phyloP scores from a whole-genome alignment of 2,113 vertebrate species.

The Cichladusa arquata region DNA sequence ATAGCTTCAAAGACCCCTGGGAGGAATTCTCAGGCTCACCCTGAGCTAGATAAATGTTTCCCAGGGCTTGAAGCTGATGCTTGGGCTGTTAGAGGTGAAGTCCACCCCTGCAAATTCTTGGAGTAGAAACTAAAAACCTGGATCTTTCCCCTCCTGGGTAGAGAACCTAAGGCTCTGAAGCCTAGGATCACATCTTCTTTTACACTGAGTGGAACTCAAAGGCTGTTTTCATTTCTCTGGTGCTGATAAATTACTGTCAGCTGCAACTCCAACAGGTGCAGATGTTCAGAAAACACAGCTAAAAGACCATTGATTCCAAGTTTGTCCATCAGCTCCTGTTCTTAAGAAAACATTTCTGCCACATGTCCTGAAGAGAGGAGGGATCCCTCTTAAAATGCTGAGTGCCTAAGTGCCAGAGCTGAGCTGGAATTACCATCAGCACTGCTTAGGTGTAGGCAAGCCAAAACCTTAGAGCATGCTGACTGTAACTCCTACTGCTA shows the following conservation, averaged over 20 bases:
- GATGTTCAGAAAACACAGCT: background rate
- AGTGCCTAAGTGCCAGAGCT: background rate
- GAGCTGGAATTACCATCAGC: background rate
- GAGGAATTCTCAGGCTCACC: too few species aligned
- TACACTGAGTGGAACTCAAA: slow-evolving; percentile 2
- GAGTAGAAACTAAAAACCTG: background rate
- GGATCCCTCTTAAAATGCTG: background rate
- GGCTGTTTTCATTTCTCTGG: background rate
- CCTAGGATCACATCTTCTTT: background rate
- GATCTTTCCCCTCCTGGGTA: background rate
- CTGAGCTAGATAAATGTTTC: too few species aligned
- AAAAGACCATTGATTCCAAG: background rate
- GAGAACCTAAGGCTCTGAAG: background rate
- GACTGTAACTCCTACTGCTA: background rate
- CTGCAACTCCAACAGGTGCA: background rate
- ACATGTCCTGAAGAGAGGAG: background rate
- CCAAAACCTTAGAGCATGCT: background rate
- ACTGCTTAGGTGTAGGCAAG: background rate
- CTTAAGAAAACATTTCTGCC: background rate
- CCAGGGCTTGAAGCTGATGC: too few species aligned
- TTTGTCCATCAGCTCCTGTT: background rate
- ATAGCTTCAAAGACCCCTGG: too few species aligned
- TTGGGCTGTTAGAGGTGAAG: too few species aligned
- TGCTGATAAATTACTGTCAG: background rate
- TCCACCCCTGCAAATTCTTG: background rate